Conservation (phyloP, 2,888 invertebrate genomes). For the Eremobia ochroleuca region DNA sequence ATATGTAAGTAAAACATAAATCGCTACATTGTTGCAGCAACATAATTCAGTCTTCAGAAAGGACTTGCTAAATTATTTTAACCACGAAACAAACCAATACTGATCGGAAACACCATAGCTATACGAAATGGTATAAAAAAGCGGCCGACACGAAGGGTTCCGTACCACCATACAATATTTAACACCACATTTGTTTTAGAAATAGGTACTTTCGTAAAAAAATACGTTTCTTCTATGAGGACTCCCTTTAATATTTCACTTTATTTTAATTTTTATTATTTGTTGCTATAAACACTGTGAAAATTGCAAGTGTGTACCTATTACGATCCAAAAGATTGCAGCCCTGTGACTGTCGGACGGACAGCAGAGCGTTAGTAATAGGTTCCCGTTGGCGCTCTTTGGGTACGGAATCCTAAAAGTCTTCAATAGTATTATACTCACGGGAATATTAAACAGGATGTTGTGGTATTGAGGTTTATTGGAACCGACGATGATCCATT, state of each 20-base stretch:
- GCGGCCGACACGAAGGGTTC: neutral
- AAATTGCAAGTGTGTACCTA: neutral
- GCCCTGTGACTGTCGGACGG: neutral
- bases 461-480: slow-evolving; percentile 57
- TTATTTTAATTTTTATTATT: neutral
- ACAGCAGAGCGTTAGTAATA: neutral
- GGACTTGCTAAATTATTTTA: neutral
- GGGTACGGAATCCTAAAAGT: neutral
- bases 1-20: neutral
- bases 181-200: neutral
- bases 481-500: slow-evolving; percentile 33
- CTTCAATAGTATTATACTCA: slow-evolving; percentile 19
- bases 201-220: neutral
- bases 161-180: too few relatives aligned
- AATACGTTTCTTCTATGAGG: neutral
- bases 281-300: neutral
- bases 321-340: neutral
- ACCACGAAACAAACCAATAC: slow-evolving; percentile 15
- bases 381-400: too few relatives aligned
- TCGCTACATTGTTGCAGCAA: neutral
- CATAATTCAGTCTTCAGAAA: neutral
- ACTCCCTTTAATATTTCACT: neutral
- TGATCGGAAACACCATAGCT: slow-evolving; percentile 17
- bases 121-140: neutral
- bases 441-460: slow-evolving; percentile 59